Percentiles rank a stretch among this genome's conserved stretches.
phyloP scores from a whole-genome alignment of 2,113 vertebrate genomes.

The Neogobius melanostomus region DNA sequence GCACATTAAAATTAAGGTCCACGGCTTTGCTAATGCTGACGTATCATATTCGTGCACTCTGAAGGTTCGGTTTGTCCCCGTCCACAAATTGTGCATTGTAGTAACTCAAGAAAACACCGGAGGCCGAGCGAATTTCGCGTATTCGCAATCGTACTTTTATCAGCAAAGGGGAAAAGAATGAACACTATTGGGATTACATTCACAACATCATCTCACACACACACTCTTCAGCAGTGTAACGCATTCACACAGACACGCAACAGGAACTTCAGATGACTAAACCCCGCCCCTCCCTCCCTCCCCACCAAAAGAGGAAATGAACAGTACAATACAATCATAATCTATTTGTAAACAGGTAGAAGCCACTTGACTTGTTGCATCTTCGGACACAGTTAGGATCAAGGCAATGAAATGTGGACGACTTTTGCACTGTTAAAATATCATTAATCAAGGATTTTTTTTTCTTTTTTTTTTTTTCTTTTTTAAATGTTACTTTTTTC shows the following conservation, averaged over 20 bases:
- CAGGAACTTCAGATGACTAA: slow-evolving; percentile 91
- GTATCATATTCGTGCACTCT: slow-evolving; percentile 48
- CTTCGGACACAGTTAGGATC: slow-evolving; percentile 96
- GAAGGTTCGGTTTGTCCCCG: slow-evolving; percentile 35
- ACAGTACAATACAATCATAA: slow-evolving; percentile 99
- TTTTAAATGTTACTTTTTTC: slow-evolving; percentile 44
- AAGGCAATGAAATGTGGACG: slow-evolving; percentile 99
- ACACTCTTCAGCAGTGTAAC: slow-evolving; percentile 22
- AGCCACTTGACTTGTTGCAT: slow-evolving; percentile 99
- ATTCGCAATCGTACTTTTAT: slow-evolving; percentile 51
- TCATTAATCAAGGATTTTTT: slow-evolving; percentile 64
- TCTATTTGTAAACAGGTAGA: slow-evolving; percentile 99
- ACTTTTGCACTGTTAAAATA: slow-evolving; percentile 89
- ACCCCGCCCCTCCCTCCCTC: slow-evolving; percentile 60
- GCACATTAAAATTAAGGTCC: slow-evolving; percentile 73
- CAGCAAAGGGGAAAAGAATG: slow-evolving; percentile 12
- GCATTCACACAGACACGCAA: slow-evolving; percentile 46
- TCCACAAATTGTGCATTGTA: slow-evolving; percentile 60
- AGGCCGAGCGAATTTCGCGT: slow-evolving; percentile 55
- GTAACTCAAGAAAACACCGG: slow-evolving; percentile 66
- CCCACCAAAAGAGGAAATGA: slow-evolving; percentile 19
- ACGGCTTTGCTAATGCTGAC: slow-evolving; percentile 80
- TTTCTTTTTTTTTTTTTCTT: slow-evolving; percentile 53
- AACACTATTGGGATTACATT: slow-evolving; percentile 74
- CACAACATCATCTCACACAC: slow-evolving; percentile 55